A percentile compares a stretch with the other conserved stretches of the same genome.
These are phyloP conservation scores for Epinephelus awoara DNA, from an alignment of 2,797 vertebrate genomes.

Conservation along the genomic window DNA sequence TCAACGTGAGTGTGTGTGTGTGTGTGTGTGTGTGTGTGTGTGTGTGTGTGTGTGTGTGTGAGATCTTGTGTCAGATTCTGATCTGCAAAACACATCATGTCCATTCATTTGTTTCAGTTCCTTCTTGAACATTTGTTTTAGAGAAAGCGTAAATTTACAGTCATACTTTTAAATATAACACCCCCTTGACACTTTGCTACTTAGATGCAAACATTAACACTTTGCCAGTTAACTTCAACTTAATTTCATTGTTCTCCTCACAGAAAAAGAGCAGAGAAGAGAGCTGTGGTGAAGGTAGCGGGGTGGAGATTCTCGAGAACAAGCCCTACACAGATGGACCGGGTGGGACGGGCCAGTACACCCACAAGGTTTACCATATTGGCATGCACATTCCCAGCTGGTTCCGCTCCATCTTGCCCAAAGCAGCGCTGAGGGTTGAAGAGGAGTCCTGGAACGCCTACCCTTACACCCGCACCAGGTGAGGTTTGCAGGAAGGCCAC, in stretches of 20 bases:
- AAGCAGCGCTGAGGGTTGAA: slow-evolving; percentile 94
- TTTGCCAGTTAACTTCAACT: not conserved
- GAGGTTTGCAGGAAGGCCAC: slow-evolving; percentile 48
- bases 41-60: not conserved
- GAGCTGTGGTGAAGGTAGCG: slow-evolving; percentile 96
- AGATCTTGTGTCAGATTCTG: not conserved
- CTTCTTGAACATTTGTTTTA: slow-evolving; percentile 7
- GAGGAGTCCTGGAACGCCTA: slow-evolving; percentile 98
- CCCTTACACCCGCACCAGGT: slow-evolving; percentile 96
- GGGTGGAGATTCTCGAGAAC: slow-evolving; percentile 98
- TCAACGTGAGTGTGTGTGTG: not conserved
- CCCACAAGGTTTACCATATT: slow-evolving; percentile 98
- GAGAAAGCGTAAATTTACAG: not conserved
- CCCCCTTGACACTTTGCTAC: not conserved
- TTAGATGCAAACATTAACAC: slow-evolving; percentile 4
- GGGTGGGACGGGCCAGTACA: slow-evolving; percentile 95
- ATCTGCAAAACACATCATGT: not conserved
- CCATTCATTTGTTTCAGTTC: slow-evolving; percentile 8
- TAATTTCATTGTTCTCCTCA: slow-evolving; percentile 7
- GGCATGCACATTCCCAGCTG: slow-evolving; percentile 99
- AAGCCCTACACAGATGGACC: slow-evolving; percentile 96
- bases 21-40: not conserved
- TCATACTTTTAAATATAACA: not conserved
- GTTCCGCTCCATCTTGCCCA: slow-evolving; percentile 97
- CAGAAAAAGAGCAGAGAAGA: slow-evolving; percentile 99